phyloP scores from a whole-genome alignment of 2,888 invertebrate species.

The Trissonchulus sp. region DNA sequence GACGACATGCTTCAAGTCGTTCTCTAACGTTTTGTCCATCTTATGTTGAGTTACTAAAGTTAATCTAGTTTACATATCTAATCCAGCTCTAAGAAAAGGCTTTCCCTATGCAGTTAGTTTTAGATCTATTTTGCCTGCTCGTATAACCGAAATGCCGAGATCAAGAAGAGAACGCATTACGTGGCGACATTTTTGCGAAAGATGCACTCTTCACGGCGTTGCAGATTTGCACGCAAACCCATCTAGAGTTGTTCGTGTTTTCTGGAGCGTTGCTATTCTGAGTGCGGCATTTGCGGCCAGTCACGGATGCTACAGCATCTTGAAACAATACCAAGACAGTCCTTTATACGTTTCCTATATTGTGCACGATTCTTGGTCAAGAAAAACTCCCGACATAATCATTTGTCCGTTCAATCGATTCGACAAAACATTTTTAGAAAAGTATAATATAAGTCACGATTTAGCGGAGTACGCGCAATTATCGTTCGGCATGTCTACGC shows the following conservation, averaged over 20 bases:
- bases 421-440: conserved; percentile 26
- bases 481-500: conserved; percentile 21
- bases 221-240: neutral
- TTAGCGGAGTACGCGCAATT: conserved; percentile 46
- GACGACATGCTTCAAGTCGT: no score
- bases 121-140: no score
- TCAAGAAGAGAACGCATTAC: no score
- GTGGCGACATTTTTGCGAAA: no score
- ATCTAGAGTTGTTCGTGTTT: neutral
- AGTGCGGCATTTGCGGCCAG: neutral
- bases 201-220: conserved; percentile 16
- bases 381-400: conserved; percentile 43
- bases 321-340: neutral
- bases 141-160: no score
- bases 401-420: conserved; percentile 48
- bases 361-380: neutral
- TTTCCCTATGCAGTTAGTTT: no score
- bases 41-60: no score
- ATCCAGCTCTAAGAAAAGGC: no score
- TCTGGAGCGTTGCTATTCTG: neutral
- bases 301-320: neutral
- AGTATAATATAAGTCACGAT: conserved; percentile 41
- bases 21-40: no score
- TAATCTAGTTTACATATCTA: no score
- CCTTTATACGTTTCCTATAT: conserved; percentile 2